phyloP scores from a whole-genome alignment of 2,113 vertebrate genomes.

The Centrocercus urophasianus region DNA sequence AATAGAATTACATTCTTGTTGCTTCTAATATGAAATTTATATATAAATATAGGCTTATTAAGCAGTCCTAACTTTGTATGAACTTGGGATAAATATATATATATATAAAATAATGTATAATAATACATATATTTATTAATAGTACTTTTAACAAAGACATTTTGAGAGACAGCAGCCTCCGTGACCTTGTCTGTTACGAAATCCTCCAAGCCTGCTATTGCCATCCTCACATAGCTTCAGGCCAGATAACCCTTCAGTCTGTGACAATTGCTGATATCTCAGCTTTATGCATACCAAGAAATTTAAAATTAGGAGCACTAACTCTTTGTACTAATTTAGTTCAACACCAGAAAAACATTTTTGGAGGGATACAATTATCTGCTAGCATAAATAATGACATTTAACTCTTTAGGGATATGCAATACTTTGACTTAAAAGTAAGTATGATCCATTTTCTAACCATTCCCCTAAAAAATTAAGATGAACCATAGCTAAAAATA shows the following conservation, averaged over 20 bases:
- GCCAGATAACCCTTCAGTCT: background rate
- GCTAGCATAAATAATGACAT: background rate
- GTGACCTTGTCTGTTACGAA: background rate
- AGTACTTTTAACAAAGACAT: background rate
- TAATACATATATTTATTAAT: background rate
- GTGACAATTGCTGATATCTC: background rate
- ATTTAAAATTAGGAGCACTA: background rate
- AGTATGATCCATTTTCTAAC: background rate
- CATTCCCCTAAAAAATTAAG: background rate
- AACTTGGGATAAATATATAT: background rate
- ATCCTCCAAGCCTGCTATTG: background rate
- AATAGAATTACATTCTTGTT: background rate
- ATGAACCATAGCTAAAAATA: fast-evolving
- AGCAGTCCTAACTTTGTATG: background rate
- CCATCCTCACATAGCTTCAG: background rate
- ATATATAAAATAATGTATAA: no score
- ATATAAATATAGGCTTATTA: background rate
- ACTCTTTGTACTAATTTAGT: background rate
- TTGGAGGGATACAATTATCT: background rate
- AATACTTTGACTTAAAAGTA: background rate
- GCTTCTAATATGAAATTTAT: background rate
- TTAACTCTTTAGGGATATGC: background rate
- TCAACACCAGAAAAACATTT: background rate
- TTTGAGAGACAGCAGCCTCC: background rate
- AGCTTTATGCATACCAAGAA: background rate